Conservation (phyloP, 2,113 vertebrate genomes). For the Clarias magur region DNA sequence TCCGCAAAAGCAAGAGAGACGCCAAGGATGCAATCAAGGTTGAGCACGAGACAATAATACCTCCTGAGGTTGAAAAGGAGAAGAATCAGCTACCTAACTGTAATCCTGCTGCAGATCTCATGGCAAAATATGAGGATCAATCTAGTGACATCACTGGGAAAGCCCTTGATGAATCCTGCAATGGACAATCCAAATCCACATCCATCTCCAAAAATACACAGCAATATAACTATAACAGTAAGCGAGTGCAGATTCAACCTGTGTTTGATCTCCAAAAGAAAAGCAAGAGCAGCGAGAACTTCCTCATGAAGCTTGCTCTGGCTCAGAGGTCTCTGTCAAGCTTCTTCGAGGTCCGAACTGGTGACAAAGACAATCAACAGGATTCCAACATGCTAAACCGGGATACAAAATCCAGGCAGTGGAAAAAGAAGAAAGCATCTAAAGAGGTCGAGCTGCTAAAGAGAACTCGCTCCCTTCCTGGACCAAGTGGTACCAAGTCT, state of each 20-base stretch:
- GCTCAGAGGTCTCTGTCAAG: constrained; percentile 80
- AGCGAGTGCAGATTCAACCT: constrained; percentile 2
- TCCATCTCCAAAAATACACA: constrained; percentile 33
- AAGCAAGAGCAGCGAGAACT: constrained; percentile 69
- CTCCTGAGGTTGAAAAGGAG: constrained; percentile 17
- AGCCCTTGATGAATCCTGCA: constrained; percentile 54
- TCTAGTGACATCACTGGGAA: constrained; percentile 71
- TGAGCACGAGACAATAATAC: constrained; percentile 18
- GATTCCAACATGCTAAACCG: constrained; percentile 65
- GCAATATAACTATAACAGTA: constrained; percentile 43
- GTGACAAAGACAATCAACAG: constrained; percentile 70
- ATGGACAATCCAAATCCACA: constrained; percentile 25
- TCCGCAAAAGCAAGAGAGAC: constrained; percentile 65
- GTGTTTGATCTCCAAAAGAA: constrained; percentile 56
- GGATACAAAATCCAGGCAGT: constrained; percentile 66
- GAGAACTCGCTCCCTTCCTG: constrained; percentile 56
- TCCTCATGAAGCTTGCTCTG: constrained; percentile 71
- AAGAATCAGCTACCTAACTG: constrained; percentile 7
- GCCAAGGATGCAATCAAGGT: constrained; percentile 40
- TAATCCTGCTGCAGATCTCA: constrained; percentile 40
- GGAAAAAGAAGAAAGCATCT: constrained; percentile 71
- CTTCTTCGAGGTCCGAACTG: constrained; percentile 77
- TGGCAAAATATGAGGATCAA: constrained; percentile 53
- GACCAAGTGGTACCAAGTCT: constrained; percentile 1
- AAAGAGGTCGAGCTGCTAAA: constrained; percentile 67